Base-by-base conservation (phyloP, 2,888 invertebrate genomes). In the Yponomeuta cagnagella region DNA sequence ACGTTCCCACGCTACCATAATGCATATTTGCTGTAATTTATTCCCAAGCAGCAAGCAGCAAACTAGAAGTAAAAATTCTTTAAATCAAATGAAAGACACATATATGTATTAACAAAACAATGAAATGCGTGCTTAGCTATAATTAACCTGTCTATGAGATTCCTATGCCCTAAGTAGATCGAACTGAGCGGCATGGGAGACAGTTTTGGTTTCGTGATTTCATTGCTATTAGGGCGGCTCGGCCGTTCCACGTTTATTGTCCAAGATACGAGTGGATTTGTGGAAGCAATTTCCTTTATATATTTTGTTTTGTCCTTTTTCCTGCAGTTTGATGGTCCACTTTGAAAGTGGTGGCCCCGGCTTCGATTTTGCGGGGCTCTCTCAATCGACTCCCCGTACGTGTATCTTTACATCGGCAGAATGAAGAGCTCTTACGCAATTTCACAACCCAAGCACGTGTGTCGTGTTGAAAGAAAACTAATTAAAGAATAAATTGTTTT, bases 211-310 rank as follows among this genome's bases (percentile, higher is more conserved):
- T 91, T 89, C 88, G 88, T 91, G 91, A 92, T 91, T 91, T 89
- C 90, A 90, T 92, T 91, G 90, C 91, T 90, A 91, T 91, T 90
- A 92, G 90, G 89, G 90, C 82, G 87, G 86, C 82, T 85, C 84
- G 80, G 81, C 87, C 87, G 85, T 84, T 88, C 80, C 83, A 89
- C 90, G 85, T 92, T 91, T 92, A 92, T 90, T 91, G 92, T 88
- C 86, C 86, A 86, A 91, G 92, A 92, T 91, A 92, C 88, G 90
- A 92, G 89, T 92, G 89, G 90, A 92, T 92, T 92, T 91, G 92
- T 91, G 90, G 90, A 91, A 90, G 90, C 92, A 91, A 92, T 92
- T 91, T 92, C 90, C 92, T 91, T 89, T 92, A 91, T 92, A 90
- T 90, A 90, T 92, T 92, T 92, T 91, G 92, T 91, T 91, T 90